Evolutionary conservation across 23 tunicate species (phyloP), one percentile per base, ranked within the genome.

Genomic region (Botrylloides violaceus): DNA sequence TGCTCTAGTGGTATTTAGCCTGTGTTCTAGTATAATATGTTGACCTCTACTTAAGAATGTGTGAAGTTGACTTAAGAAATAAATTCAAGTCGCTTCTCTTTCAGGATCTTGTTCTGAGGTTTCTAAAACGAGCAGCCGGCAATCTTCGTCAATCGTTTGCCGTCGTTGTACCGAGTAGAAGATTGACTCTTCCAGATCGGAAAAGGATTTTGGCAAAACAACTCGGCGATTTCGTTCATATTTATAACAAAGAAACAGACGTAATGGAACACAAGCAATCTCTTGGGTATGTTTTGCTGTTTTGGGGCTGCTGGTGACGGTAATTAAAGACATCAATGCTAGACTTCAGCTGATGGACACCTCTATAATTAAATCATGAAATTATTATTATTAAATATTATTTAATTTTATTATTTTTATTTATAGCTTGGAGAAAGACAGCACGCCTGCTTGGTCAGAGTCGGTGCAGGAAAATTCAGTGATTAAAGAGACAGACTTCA

Each of bases 231-330:
- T 90, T 90, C 56, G 90, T 90, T 24, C 90, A 85, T 28, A 83
- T 90, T 70, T 90, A 90, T 71, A 79, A 90, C 83, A 83, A 79
- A 68, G 97, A 90, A 79, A 83, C 97, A 9, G 97, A 90, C 6
- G 43, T 66, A 20, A 78, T 90, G 90, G 85, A 79, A 48, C 90
- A 83, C 20, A 80, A 90, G 38, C 80, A 66, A 26, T 81, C 73
- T n/a, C 53, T 80, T 60, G 94, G 82, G 81, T 76, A 1, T 33
- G 36, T 49, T 0, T n/a, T n/a, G n/a, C n/a, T n/a, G n/a, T n/a
- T n/a, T n/a, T n/a, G n/a, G n/a, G n/a, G n/a, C n/a, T n/a, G n/a
- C n/a, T n/a, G n/a, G n/a, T n/a, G n/a, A n/a, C n/a, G n/a, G n/a
- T n/a, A n/a, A n/a, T n/a, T n/a, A n/a, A n/a, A n/a, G n/a, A n/a